These are phyloP conservation scores for Clarias pachynema DNA, from an alignment of 2,797 vertebrate species.

Conservation along the genomic window DNA sequence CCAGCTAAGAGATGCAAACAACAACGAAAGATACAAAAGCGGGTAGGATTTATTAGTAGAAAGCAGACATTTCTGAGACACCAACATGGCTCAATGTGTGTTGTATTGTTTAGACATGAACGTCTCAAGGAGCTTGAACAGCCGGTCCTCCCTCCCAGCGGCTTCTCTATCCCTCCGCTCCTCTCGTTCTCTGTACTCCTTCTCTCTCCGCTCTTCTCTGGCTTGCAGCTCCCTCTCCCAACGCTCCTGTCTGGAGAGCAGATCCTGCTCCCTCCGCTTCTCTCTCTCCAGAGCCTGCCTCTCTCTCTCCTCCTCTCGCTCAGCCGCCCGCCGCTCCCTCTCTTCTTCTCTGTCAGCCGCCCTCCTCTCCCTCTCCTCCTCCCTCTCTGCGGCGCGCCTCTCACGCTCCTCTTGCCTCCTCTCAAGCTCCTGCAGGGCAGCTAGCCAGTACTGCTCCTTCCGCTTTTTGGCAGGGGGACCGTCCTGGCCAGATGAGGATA, in stretches of 20 bases:
- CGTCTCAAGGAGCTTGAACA: constrained; percentile 53
- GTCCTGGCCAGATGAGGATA: constrained; percentile 40
- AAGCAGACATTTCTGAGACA: constrained; percentile 33
- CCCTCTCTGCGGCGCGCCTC: constrained; percentile 25
- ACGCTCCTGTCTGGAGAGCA: constrained; percentile 38
- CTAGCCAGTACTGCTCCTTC: constrained; percentile 44
- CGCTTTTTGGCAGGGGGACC: constrained; percentile 40
- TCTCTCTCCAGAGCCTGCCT: constrained; percentile 45
- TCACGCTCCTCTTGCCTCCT: constrained; percentile 50
- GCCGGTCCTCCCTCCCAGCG: constrained; percentile 41
- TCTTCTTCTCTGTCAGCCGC: constrained; percentile 35
- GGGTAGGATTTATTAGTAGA: constrained; percentile 45
- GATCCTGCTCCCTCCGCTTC: constrained; percentile 40
- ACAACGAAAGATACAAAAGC: constrained; percentile 28
- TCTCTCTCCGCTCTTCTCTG: constrained; percentile 46
- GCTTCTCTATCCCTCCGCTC: constrained; percentile 48
- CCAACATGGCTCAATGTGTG: constrained; percentile 5
- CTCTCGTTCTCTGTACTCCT: constrained; percentile 43
- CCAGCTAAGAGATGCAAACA: constrained; percentile 12
- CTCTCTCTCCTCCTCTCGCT: constrained; percentile 47
- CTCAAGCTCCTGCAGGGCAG: constrained; percentile 44
- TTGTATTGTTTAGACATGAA: constrained; percentile 50
- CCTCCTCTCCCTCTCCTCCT: constrained; percentile 41
- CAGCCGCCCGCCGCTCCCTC: constrained; percentile 35
- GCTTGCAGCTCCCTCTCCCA: constrained; percentile 48